Evolutionary conservation across 2,797 vertebrate genomes (phyloP), one percentile per base, ranked within the genome.

Genomic region (Acanthiza pusilla): DNA sequence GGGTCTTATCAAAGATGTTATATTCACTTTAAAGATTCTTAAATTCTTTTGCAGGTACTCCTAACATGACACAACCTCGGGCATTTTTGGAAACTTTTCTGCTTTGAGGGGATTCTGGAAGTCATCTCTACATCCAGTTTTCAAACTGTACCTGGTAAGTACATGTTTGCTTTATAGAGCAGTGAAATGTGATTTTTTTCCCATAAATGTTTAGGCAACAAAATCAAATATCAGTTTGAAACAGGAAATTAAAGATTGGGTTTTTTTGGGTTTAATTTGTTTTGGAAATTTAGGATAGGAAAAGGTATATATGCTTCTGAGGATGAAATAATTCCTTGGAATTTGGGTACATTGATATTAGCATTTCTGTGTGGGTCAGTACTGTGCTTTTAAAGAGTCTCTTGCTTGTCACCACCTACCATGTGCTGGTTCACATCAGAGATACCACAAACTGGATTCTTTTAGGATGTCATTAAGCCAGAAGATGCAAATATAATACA

Each of bases 401-500:
- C 60, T 61, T 75, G 27, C 40, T 74, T 76, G 67, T 63, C 2
- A 0, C 51, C 73, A 75, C 14, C 54, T 54, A 62, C 85, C 62
- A 77, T 51, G 54, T 62, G 29, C 63, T 85, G 77, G 43, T 88
- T 96, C 79, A 72, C 62, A 63, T 93, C 62, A 70, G 55, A 60
- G 47, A 50, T 14, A 45, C 51, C 67, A 75, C 53, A 72, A 90
- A 54, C 51, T 86, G 61, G 48, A 73, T 94, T 91, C 51, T 85
- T 95, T 87, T 38, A 85, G 55, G 40, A 53, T 87, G 74, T 77
- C 67, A 70, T 90, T 93, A 93, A 76, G 43, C 51, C 57, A 78
- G 67, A 77, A 94, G 66, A 94, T 79, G 66, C 55, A 88, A 93
- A 75, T 73, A 71, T 75, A 96, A 85, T 72, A 50, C 54, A 45